Evolutionary conservation across 1,140 invertebrate genomes (phyloP), one percentile per base, ranked within the genome.

Genomic region (Bombyx mandarina): DNA sequence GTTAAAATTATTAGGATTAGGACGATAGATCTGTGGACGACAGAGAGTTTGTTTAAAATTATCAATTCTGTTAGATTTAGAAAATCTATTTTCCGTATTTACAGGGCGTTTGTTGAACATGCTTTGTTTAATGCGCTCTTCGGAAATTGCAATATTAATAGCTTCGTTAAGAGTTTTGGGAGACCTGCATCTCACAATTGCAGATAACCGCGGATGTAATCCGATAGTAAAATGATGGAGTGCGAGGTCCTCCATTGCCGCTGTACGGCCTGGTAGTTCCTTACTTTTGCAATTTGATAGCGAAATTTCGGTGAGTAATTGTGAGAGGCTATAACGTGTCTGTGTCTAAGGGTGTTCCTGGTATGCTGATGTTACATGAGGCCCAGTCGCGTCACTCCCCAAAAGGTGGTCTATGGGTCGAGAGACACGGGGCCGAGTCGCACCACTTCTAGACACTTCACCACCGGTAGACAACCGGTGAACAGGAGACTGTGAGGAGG

Each of bases 221-320:
- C 58, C 58, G 18, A 54, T 54, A 49, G 52, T 54, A 22, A 59
- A 59, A 18, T 43, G 54, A 18, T 59, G 58, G 8, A 59, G n/a
- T 1, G 58, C 52, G n/a, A 59, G 46, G 43, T 59, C 58, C 26
- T 59, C 8, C 58, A 59, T 54, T 9, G 58, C 58, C 22, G 58
- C 58, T n/a, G 54, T 42, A 59, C 58, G 58, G 43, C 58, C 58
- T 8, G 54, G 42, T 35, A 60, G 45, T 60, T 60, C 58, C 1
- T 6, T 44, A 43, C 52, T 56, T 22, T 50, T 49, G 26, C 45
- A 54, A 47, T 45, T 60, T 1, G 58, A 47, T 18, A 54, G 49
- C 18, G 52, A 22, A 18, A 49, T 22, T 49, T 49, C 47, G 12
- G 12, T 18, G 12, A 18, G 12, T 18, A 18, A 18, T 18, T 18